Conservation (phyloP, 2,888 invertebrate species). For the Melieria crassipennis region DNA sequence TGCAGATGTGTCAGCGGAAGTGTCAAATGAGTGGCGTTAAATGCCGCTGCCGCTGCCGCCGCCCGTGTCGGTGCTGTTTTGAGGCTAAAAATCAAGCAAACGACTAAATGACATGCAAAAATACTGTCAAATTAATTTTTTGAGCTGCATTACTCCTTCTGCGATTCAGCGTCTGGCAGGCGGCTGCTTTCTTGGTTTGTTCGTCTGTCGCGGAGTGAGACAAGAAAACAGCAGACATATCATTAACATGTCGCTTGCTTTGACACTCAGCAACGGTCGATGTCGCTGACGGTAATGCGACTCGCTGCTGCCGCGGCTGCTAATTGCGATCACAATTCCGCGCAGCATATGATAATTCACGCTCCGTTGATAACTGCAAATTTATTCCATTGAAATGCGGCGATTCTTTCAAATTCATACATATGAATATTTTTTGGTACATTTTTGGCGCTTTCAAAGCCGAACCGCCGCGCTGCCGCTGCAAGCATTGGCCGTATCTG, state of each 20-base stretch:
- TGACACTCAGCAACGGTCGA: conserved; percentile 9
- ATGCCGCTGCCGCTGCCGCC: conserved; percentile 43
- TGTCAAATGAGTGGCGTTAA: conserved; percentile 60
- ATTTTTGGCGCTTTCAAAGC: conserved; percentile 28
- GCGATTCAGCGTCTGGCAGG: not conserved
- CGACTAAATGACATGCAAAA: conserved; percentile 56
- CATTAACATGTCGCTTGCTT: conserved; percentile 46
- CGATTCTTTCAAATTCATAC: no score
- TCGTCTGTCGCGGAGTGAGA: conserved; percentile 15
- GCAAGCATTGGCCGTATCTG: no score
- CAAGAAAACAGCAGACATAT: conserved; percentile 29
- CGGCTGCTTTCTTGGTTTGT: conserved; percentile 3
- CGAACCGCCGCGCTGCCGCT: no score
- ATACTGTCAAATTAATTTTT: conserved; percentile 58
- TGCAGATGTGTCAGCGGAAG: conserved; percentile 52
- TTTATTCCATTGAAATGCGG: conserved; percentile 24
- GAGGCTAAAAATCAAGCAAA: conserved; percentile 45
- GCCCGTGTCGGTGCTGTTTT: conserved; percentile 29
- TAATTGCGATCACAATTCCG: conserved; percentile 16
- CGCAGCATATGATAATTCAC: conserved; percentile 10
- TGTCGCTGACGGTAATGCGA: not conserved
- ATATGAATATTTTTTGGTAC: conserved; percentile 2
- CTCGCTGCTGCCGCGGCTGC: not conserved
- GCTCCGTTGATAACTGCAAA: conserved; percentile 12
- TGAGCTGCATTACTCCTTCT: conserved; percentile 14